Evolutionary conservation across 2,797 vertebrate genomes (phyloP).

Genomic region (Xyrichtys novacula): DNA sequence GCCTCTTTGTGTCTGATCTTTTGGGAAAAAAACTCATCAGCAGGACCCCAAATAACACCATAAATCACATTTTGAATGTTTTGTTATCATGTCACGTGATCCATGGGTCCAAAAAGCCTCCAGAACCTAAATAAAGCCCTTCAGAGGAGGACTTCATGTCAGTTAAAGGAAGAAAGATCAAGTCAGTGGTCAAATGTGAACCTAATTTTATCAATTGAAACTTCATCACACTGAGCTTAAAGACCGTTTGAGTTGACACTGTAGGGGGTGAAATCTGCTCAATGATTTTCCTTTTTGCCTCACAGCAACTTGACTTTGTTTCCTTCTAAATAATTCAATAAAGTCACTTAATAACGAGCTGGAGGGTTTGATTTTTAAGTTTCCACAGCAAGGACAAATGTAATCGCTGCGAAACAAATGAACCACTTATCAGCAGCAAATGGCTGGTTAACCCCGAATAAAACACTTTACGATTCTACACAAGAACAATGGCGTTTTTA

Average conservation of each 20-base stretch:
- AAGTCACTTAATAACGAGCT: conserved; percentile 37
- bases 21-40: too few relatives aligned
- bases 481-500: conserved; percentile 13
- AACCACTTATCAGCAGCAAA: conserved; percentile 10
- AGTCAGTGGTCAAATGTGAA: conserved; percentile 17
- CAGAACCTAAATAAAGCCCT: neutral
- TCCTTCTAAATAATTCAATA: conserved; percentile 37
- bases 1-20: too few relatives aligned
- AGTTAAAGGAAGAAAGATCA: conserved; percentile 4
- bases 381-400: conserved; percentile 18
- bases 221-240: conserved; percentile 20
- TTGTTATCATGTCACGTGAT: too few relatives aligned
- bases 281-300: conserved; percentile 10
- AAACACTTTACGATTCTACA: conserved; percentile 30
- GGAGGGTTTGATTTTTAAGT: conserved; percentile 30
- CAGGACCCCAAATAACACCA: too few relatives aligned
- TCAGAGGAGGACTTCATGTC: conserved; percentile 6
- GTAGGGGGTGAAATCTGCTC: conserved; percentile 16
- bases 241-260: conserved; percentile 15
- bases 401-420: conserved; percentile 48
- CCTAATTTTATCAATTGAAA: neutral
- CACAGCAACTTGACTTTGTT: conserved; percentile 25
- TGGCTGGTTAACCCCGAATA: conserved; percentile 30
- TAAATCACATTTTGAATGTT: too few relatives aligned
- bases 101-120: too few relatives aligned